These are phyloP conservation scores for Microtus oregoni DNA, from an alignment of 2,113 vertebrate species.

Conservation along the genomic window DNA sequence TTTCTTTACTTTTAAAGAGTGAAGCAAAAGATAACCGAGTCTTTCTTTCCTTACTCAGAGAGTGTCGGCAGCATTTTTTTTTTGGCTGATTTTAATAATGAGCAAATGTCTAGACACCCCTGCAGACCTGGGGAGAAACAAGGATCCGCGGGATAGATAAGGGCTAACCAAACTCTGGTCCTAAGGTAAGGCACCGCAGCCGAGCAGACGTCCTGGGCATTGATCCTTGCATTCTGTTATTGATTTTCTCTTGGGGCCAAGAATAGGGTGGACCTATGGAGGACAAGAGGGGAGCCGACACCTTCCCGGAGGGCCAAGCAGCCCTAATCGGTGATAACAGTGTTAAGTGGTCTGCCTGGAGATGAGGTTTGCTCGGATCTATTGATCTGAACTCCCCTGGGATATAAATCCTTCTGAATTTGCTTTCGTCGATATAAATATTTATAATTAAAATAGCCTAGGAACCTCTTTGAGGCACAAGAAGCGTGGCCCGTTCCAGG, in stretches of 20 bases:
- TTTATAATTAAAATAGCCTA: constrained; percentile 69
- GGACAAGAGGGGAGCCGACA: constrained; percentile 62
- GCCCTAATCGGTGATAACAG: constrained; percentile 68
- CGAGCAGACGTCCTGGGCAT: constrained; percentile 67
- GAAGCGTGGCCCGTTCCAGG: constrained; percentile 65
- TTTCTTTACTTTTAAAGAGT: constrained; percentile 75
- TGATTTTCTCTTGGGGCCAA: constrained; percentile 70
- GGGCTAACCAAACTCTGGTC: constrained; percentile 54
- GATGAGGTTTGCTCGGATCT: constrained; percentile 75
- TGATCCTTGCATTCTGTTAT: constrained; percentile 69
- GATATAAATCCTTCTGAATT: constrained; percentile 73
- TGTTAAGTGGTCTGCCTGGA: constrained; percentile 73
- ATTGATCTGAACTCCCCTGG: constrained; percentile 75
- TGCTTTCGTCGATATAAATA: constrained; percentile 66
- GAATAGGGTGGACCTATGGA: constrained; percentile 65
- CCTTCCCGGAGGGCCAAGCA: constrained; percentile 73
- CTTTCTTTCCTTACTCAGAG: constrained; percentile 60
- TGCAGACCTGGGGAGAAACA: not conserved
- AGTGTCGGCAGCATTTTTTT: constrained; percentile 6
- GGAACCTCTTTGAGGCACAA: not conserved
- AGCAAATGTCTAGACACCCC: constrained; percentile 18
- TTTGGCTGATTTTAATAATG: constrained; percentile 65
- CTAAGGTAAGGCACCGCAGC: constrained; percentile 64
- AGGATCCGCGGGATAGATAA: not conserved
- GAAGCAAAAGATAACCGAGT: constrained; percentile 62